Base-by-base conservation (phyloP, 2,888 invertebrate species). In the Pyrgus malvae region DNA sequence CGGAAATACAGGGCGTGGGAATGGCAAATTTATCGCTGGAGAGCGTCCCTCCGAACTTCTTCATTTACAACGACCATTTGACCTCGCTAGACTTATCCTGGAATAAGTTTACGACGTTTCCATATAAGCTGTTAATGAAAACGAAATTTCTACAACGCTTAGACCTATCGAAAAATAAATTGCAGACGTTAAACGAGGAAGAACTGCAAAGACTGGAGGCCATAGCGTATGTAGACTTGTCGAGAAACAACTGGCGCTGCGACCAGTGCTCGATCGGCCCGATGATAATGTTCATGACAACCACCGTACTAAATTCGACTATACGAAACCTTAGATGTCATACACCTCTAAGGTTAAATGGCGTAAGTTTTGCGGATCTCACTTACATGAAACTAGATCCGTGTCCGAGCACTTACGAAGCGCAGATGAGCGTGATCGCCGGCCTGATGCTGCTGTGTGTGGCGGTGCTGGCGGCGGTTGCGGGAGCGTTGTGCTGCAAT, bases 101-200 rank as follows among this genome's bases (percentile, higher is more conserved):
- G 70, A 96, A 96, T 82, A 91, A 92, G 72, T 86, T 96, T 54
- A 85, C 81, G 0, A 87, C 82, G 44, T 86, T 94, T 64, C 92
- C 92, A 7, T 85, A 85, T 25, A 91, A 92, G 65, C 78, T 92
- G 41, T 75, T 94, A 0, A 80, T 86, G 1, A 90, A 92, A 54
- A 90, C 93, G 1, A 89, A 88, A 67, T 90, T 91, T 72, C 76
- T 94, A 42, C 86, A 93, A 74, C 91, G 91, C 66, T 79, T 96
- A 61, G 95, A 96, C 80, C 78, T 95, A 65, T 95, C 95, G n/a
- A 87, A 93, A 64, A 96, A 96, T 80, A 91, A 92, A 70, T 83
- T 96, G 63, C 91, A 92, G 62, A 92, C 93, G 37, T 81, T 94
- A 48, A 91, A 91, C 59, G 93, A 93, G 61, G 77, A 89, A 27